phyloP scores from a whole-genome alignment of 1,140 invertebrate species.

The Drosophila triauraria region DNA sequence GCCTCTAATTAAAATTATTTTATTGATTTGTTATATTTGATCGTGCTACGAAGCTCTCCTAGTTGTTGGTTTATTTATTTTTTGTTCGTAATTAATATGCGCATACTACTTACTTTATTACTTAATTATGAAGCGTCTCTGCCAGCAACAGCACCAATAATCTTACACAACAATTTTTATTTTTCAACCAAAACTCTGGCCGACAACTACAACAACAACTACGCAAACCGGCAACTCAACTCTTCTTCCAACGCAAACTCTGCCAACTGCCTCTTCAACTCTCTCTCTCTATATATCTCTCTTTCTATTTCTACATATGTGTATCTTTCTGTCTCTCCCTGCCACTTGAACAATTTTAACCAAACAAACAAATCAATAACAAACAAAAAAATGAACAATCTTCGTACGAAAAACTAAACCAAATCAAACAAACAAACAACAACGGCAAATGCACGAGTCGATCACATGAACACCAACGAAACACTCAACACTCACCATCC shows the following conservation, averaged over 20 bases:
- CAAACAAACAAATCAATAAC: constrained; percentile 30
- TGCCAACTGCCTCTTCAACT: constrained; percentile 73
- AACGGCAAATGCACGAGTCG: constrained; percentile 28
- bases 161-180: constrained; percentile 76
- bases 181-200: constrained; percentile 72
- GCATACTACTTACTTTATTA: constrained; percentile 36
- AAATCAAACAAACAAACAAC: constrained; percentile 38
- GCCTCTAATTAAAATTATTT: background rate
- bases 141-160: constrained; percentile 69
- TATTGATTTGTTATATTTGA: background rate
- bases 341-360: constrained; percentile 46
- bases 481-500: constrained; percentile 11
- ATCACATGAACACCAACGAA: constrained; percentile 13
- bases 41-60: constrained; percentile 5
- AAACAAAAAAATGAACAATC: constrained; percentile 15
- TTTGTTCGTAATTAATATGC: constrained; percentile 17
- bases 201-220: constrained; percentile 65
- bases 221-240: constrained; percentile 71
- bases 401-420: constrained; percentile 32
- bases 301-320: constrained; percentile 49
- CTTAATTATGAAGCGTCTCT: constrained; percentile 51
- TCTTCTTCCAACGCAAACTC: constrained; percentile 57
- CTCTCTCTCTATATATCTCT: constrained; percentile 62
- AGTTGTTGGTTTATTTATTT: constrained; percentile 8
- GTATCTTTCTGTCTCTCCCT: constrained; percentile 50